Evolutionary conservation across 2,888 invertebrate species (phyloP).

Genomic region (Lepeophtheirus nordmannii): DNA sequence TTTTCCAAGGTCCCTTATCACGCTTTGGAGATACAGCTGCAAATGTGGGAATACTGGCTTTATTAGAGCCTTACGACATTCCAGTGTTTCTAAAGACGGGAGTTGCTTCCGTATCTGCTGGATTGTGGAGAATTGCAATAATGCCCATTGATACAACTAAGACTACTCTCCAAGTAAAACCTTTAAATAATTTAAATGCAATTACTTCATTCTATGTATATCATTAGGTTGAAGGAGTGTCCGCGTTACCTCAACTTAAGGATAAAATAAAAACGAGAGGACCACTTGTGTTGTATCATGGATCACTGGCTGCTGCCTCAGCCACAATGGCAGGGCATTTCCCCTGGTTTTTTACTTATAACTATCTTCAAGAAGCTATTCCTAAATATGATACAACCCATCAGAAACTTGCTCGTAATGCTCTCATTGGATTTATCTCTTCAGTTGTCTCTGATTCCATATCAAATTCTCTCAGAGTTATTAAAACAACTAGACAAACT

Average conservation of each 20-base stretch:
- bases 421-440: constrained; percentile 20
- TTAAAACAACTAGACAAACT: constrained; percentile 24
- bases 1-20: constrained; percentile 22
- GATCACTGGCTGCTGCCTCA: constrained; percentile 9
- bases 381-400: background rate
- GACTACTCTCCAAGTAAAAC: constrained; percentile 21
- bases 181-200: background rate
- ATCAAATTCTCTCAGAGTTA: constrained; percentile 22
- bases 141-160: constrained; percentile 22
- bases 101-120: constrained; percentile 16
- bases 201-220: background rate
- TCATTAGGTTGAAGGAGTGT: constrained; percentile 18
- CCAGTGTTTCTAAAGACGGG: constrained; percentile 16
- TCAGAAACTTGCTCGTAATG: constrained; percentile 23
- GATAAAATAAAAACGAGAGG: constrained; percentile 12
- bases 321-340: constrained; percentile 23
- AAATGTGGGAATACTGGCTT: constrained; percentile 12
- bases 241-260: background rate
- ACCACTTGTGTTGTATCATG: constrained; percentile 15
- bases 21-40: constrained; percentile 23
- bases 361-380: constrained; percentile 18
- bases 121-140: constrained; percentile 17
- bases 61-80: constrained; percentile 11
- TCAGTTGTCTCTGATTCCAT: constrained; percentile 21
- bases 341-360: constrained; percentile 24